These are phyloP conservation scores for Ranitomeya variabilis DNA, from an alignment of 2,113 vertebrate genomes.

Conservation along the genomic window DNA sequence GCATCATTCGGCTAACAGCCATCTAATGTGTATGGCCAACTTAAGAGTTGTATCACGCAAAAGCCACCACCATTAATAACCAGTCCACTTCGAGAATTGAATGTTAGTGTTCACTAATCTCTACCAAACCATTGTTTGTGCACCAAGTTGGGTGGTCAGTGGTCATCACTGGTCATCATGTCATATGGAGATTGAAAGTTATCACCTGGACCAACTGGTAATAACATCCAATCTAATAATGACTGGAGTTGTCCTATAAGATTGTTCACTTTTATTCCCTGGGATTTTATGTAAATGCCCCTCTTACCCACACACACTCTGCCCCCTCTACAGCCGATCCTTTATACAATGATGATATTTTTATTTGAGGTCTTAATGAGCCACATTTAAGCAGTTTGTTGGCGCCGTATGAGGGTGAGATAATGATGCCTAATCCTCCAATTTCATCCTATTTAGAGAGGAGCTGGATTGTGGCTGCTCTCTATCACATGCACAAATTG, in stretches of 20 bases:
- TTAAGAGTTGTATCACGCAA: too few species aligned
- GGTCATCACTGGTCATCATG: not conserved
- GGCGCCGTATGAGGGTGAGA: not conserved
- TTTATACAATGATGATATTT: slow-evolving; percentile 1
- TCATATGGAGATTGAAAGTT: not conserved
- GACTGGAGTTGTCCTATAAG: not conserved
- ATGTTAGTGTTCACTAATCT: too few species aligned
- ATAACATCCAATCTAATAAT: not conserved
- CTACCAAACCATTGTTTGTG: not conserved
- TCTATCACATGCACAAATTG: slow-evolving; percentile 25
- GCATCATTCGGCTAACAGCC: too few species aligned
- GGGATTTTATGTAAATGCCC: not conserved
- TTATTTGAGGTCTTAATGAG: slow-evolving; percentile 38
- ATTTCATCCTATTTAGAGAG: slow-evolving; percentile 2
- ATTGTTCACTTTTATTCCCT: not conserved
- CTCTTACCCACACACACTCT: not conserved
- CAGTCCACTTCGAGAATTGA: too few species aligned
- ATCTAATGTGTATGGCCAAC: too few species aligned
- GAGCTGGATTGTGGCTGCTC: slow-evolving; percentile 6
- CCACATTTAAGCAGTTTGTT: not conserved
- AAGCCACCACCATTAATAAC: too few species aligned
- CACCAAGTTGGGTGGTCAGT: not conserved
- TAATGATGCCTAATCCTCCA: slow-evolving; percentile 35
- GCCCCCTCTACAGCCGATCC: not conserved
- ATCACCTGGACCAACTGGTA: not conserved